Percentiles rank a stretch among this genome's conserved stretches.
Evolutionary conservation across 2,113 vertebrate species (phyloP).

Genomic region (Hyperopisus bebe): DNA sequence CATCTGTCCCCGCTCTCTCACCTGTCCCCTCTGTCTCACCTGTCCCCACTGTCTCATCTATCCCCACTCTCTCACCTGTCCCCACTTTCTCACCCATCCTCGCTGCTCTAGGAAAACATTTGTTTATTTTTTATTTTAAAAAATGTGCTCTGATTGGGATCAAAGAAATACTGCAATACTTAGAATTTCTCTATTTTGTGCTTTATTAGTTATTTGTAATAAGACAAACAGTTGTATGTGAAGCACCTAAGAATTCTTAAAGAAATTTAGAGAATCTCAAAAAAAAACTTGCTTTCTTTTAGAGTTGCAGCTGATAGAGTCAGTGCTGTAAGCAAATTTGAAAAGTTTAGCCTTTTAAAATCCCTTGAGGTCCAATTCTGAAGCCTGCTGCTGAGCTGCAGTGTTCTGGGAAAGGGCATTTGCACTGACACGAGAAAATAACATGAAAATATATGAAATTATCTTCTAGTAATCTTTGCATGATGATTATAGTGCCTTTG

Average conservation of each 20-base stretch:
- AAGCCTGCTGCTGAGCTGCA: neutral
- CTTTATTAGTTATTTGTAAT: neutral
- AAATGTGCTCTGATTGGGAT: neutral
- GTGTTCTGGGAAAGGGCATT: neutral
- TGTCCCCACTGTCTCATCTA: too few species aligned
- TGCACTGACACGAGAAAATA: neutral
- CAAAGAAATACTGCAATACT: neutral
- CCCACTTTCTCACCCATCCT: neutral
- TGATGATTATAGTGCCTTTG: constrained; percentile 6
- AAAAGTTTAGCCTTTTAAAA: neutral
- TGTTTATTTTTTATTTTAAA: neutral
- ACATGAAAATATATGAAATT: constrained; percentile 13
- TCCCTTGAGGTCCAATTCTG: neutral
- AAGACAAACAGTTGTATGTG: neutral
- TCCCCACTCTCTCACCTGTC: too few species aligned
- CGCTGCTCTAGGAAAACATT: neutral
- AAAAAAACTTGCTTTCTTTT: neutral
- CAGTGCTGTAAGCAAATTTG: neutral
- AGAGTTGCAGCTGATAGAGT: neutral
- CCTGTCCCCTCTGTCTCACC: too few species aligned
- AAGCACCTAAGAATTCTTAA: neutral
- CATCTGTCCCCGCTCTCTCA: too few species aligned
- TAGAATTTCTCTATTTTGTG: neutral
- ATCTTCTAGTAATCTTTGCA: constrained; percentile 17
- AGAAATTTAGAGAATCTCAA: neutral